These are phyloP conservation scores for Aplysia californica DNA, from an alignment of 1,140 invertebrate genomes.

Conservation along the genomic window DNA sequence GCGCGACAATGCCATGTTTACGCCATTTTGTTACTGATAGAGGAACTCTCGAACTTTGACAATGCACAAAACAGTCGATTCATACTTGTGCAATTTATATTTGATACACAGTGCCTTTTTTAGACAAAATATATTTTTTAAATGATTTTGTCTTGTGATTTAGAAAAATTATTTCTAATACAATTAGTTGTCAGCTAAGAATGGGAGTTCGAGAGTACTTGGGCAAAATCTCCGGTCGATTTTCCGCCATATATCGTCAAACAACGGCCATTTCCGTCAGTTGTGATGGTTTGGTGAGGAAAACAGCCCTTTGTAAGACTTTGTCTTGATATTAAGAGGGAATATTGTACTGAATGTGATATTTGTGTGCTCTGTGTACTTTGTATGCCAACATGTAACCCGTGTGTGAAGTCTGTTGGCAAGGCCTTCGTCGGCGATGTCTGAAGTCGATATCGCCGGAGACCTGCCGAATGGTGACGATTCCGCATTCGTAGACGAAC, in stretches of 20 bases:
- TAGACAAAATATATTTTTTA: too few species aligned
- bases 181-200: too few species aligned
- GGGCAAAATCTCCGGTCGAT: conserved; percentile 38
- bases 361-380: not conserved
- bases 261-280: conserved; percentile 60
- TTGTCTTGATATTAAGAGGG: too few species aligned
- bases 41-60: too few species aligned
- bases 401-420: not conserved
- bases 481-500: conserved; percentile 63
- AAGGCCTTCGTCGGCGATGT: conserved; percentile 45
- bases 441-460: conserved; percentile 67
- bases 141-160: too few species aligned
- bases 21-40: conserved; percentile 25
- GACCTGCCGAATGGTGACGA: conserved; percentile 68
- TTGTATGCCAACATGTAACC: not conserved
- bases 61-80: too few species aligned
- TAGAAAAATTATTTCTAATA: too few species aligned
- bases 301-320: too few species aligned
- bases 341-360: not conserved
- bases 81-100: too few species aligned
- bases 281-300: too few species aligned
- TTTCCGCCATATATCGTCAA: conserved; percentile 60
- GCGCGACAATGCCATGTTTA: conserved; percentile 27
- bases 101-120: too few species aligned
- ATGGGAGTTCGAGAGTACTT: too few species aligned